Base-by-base conservation (phyloP, 2,113 vertebrate genomes). In the Grallaria varia region DNA sequence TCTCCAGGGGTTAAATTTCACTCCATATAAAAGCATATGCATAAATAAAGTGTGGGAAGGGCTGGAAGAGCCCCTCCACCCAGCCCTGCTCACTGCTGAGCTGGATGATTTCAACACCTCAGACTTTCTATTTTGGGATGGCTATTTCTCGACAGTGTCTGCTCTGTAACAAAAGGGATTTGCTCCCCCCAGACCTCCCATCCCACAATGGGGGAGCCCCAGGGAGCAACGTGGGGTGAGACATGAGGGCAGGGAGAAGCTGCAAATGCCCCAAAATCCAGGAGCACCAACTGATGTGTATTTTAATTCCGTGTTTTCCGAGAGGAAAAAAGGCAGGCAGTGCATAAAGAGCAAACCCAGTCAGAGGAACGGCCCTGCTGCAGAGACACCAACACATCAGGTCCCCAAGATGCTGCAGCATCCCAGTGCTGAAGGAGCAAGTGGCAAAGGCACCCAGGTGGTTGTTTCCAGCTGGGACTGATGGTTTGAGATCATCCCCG, bases 361-460 rank as follows among this genome's bases (percentile, higher is more conserved):
- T 31, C 22, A 37, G 44, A 58, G 58, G 58, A 45, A 31, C 12
- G 1, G 0, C 27, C 56, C 59, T 12, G 24, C 47, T 40, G 59
- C 37, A 79, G 39, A 33, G 56, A 47, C 59, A 7, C 14, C 6
- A 35, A 67, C 1, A 3, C 8, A 40, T 21, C 60, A 45, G 33
- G 37, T n/a, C 45, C 59, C 39, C 0, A 3, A 20, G 0, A 4
- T 2, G 8, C 50, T 27, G 45, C 67, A 60, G 68, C 60, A 52
- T 4, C 45, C 39, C 39, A 30, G 0, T 2, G 1, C 20, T 3
- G 1, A 58, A 19, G 30, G 31, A 21, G 22, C n/a, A 35, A 35
- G 58, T 59, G 58, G n/a, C 14, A 14, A 25, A 59, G 58, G n/a
- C 35, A 37, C 18, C 58, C 35, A 37, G 58, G 16, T 60, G 24